These are phyloP conservation scores for Melikaiella ostensackeni DNA, from an alignment of 2,888 invertebrate species.

Conservation along the genomic window DNA sequence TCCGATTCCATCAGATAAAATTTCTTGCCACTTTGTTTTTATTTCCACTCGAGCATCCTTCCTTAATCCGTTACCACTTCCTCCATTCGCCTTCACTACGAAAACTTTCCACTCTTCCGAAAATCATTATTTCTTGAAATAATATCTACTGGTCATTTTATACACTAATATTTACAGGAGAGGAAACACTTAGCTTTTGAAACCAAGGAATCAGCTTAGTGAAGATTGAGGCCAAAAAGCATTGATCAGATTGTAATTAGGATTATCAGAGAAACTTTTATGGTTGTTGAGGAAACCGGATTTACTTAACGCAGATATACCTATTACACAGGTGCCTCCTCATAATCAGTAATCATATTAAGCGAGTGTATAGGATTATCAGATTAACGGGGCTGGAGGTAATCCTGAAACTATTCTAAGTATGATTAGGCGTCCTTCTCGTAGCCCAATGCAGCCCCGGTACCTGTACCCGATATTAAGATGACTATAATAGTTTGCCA, in stretches of 20 bases:
- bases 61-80: neutral
- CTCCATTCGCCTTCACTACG: neutral
- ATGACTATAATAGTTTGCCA: conserved; percentile 77
- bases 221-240: conserved; percentile 34
- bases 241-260: conserved; percentile 67
- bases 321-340: conserved; percentile 53
- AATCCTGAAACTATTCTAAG: conserved; percentile 78
- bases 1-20: neutral
- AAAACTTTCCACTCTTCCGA: neutral
- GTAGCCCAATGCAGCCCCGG: conserved; percentile 66
- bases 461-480: conserved; percentile 63
- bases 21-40: neutral
- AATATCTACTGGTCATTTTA: too few relatives aligned
- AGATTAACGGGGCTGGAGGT: conserved; percentile 76
- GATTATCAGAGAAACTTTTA: conserved; percentile 70
- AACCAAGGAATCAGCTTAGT: neutral
- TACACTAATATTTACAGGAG: too few relatives aligned
- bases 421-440: conserved; percentile 77
- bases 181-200: neutral
- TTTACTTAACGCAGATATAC: conserved; percentile 48
- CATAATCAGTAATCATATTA: conserved; percentile 78
- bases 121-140: too few relatives aligned
- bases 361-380: conserved; percentile 77
- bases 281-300: conserved; percentile 69
- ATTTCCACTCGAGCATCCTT: neutral